Evolutionary conservation across 2,113 vertebrate species (phyloP).

Genomic region (Onychostoma macrolepis): DNA sequence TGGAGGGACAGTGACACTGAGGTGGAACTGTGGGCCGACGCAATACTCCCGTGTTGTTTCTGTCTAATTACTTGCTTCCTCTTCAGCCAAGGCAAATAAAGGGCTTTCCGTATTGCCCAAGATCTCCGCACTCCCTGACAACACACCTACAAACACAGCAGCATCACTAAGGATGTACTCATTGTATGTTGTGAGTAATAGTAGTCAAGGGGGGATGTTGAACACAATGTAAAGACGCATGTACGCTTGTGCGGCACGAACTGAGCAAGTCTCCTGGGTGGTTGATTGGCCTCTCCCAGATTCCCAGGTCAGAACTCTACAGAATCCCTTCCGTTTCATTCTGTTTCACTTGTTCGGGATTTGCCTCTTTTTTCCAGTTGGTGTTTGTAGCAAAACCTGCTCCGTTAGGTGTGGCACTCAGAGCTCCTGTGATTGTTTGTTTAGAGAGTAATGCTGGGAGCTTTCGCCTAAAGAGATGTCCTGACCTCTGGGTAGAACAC

Average conservation of each 20-base stretch:
- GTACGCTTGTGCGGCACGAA: not conserved
- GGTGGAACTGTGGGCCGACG: slow-evolving; percentile 59
- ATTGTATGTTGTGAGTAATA: slow-evolving; percentile 69
- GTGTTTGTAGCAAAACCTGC: not conserved
- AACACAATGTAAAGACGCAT: slow-evolving; percentile 36
- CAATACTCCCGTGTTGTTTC: slow-evolving; percentile 63
- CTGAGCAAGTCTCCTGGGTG: not conserved
- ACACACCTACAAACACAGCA: slow-evolving; percentile 74
- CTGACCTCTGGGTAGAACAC: not conserved
- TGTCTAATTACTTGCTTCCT: slow-evolving; percentile 74
- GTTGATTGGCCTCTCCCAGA: slow-evolving; percentile 4
- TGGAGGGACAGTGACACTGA: slow-evolving; percentile 59
- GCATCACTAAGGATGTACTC: slow-evolving; percentile 78
- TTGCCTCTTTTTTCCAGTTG: not conserved
- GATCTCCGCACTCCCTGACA: slow-evolving; percentile 74
- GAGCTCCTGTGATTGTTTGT: slow-evolving; percentile 2
- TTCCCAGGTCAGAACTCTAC: not conserved
- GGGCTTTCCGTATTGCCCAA: slow-evolving; percentile 72
- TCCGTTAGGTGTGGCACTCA: slow-evolving; percentile 2
- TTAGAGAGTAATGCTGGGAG: not conserved
- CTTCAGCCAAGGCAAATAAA: slow-evolving; percentile 77
- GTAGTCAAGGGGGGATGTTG: slow-evolving; percentile 40
- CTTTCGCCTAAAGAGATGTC: not conserved
- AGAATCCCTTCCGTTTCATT: not conserved
- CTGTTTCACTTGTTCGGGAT: not conserved